Conservation (phyloP, 2,888 invertebrate species). For the Megalurothrips usitatus region DNA sequence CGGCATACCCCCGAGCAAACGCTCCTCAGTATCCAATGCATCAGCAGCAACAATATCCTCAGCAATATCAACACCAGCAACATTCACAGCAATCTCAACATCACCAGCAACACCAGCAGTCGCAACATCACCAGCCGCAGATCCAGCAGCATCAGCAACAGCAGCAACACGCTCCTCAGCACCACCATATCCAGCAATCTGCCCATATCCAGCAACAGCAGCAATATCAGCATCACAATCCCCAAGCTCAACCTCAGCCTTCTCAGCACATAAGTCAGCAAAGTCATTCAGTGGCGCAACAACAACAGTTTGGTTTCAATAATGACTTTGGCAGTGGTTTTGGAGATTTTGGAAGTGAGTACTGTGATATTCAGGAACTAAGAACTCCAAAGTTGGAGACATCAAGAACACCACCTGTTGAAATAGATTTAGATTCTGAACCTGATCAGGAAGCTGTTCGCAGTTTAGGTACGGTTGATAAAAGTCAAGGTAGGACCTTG, state of each 20-base stretch:
- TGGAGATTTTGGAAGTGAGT: conserved; percentile 16
- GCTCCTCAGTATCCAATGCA: neutral
- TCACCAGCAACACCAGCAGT: neutral
- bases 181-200: neutral
- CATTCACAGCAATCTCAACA: neutral
- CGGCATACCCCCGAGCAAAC: neutral
- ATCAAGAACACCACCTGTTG: neutral
- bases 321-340: conserved; percentile 3
- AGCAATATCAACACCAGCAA: conserved; percentile 1
- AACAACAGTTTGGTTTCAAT: neutral
- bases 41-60: neutral
- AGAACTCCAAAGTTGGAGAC: neutral
- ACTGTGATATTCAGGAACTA: conserved; percentile 10
- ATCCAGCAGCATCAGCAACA: neutral
- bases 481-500: neutral
- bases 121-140: neutral
- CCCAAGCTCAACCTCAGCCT: neutral
- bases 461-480: neutral
- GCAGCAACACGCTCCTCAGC: neutral
- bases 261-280: neutral
- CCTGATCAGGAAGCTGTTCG: neutral
- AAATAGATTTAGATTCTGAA: conserved; percentile 21
- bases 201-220: conserved; percentile 1
- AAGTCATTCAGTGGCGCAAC: neutral
- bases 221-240: conserved; percentile 2